Evolutionary conservation across 2,888 invertebrate genomes (phyloP), one percentile per base, ranked within the genome.

Genomic region (Spisula solida): DNA sequence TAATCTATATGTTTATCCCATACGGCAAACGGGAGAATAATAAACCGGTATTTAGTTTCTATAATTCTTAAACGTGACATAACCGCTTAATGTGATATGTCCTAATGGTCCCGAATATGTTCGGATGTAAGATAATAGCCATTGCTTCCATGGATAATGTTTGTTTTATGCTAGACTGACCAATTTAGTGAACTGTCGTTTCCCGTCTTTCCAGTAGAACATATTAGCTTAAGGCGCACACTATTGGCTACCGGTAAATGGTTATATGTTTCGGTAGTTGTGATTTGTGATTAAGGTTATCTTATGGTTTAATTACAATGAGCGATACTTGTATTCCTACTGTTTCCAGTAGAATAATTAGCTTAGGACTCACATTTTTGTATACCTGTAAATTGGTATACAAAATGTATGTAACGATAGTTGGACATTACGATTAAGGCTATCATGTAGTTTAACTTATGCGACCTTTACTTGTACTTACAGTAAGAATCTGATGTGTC

Each of bases 401-500:
- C n/a, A n/a, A n/a, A n/a, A n/a, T n/a, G n/a, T 66, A 6, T 66
- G 10, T 25, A 25, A 25, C n/a, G 60, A 12, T 66, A 1, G 25
- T 12, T 66, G n/a, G 60, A 8, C 60, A 66, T n/a, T 66, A 12
- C 6, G 25, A 66, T 66, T 66, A 66, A 25, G 25, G 60, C 8
- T 4, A 25, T 25, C 60, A 0, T 25, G 6, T 51, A 16, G 12
- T 25, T 10, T 66, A 25, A 66, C 25, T 25, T 25, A 66, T 25
- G 0, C 1, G 5, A 66, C 4, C 25, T 60, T n/a, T 66, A 10
- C 6, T 81, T 10, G 18, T 48, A 51, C 89, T 82, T 93, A 96
- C 96, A 78, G 95, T 95, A 16, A 95, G 90, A 4, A 95, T 94
- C 34, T 95, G 95, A 90, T 96, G 96, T 0, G 96, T 95, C 87